Base-by-base conservation (phyloP, 2,888 invertebrate species). In the Xestia rhomboidea region DNA sequence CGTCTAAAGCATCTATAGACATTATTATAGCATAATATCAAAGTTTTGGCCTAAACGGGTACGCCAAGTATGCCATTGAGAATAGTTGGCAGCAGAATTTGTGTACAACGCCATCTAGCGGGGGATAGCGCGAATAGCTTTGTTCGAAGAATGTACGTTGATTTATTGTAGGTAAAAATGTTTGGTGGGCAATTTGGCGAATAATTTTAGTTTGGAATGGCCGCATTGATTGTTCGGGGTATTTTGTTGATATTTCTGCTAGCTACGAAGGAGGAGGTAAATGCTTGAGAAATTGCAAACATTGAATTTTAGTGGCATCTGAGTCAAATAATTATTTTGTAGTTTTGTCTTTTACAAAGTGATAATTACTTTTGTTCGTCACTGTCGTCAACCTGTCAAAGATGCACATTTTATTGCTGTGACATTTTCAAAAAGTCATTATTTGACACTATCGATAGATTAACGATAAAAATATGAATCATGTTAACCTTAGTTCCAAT, bases 11-110 rank as follows among this genome's bases (percentile, higher is more conserved):
- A 82, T 87, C 78, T 80, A 82, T 88, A 87, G 76, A 83, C 77
- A 67, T 88, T 87, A 93, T 92, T 93, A 92, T 93, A 93, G 91
- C 93, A 93, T 93, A 93, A 94, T 94, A 93, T 93, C 92, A 90
- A 93, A 93, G 89, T 92, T 91, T 87, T 81, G 67, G 81, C 76
- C 79, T 76, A 78, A 85, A 78, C 85, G 82, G 76, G 79, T 68
- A 71, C 76, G 81, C 82, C 57, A 90, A 90, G 89, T 92, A 92
- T 91, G 88, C 90, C 83, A 83, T 86, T 79, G 80, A 83, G 80
- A 90, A 92, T 93, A 92, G 92, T 94, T 93, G 84, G 70, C 79
- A 73, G 86, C 83, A 86, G 84, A 90, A 90, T 91, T 92, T 90
- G 84, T 82, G 89, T 83, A 81, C 88, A 92, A 77, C 92, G 95